Conservation (phyloP, 2,113 vertebrate species). For the Oxyura jamaicensis region DNA sequence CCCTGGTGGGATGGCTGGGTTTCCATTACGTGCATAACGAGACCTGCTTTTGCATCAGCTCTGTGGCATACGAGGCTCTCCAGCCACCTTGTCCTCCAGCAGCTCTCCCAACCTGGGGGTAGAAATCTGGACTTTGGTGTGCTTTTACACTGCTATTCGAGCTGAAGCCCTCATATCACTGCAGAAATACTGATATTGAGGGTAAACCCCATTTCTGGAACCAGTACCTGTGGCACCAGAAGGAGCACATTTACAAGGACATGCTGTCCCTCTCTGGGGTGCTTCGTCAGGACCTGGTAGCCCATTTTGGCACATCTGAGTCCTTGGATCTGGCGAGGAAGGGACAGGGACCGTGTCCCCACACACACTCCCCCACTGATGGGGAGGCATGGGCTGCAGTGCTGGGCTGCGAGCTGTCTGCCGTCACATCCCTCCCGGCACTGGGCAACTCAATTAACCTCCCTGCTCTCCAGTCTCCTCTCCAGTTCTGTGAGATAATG, state of each 20-base stretch:
- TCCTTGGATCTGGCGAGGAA: background rate
- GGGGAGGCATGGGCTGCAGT: background rate
- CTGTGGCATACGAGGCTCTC: background rate
- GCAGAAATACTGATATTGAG: rapidly evolving
- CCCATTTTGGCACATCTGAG: background rate
- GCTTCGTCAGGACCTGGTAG: background rate
- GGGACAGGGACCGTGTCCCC: background rate
- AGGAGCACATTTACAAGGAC: background rate
- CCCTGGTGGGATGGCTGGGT: background rate
- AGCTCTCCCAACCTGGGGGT: background rate
- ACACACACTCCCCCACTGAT: background rate
- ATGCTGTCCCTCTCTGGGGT: background rate
- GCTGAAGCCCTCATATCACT: background rate
- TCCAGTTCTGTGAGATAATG: background rate
- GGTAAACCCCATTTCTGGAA: background rate
- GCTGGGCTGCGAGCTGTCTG: background rate
- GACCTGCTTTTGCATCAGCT: background rate
- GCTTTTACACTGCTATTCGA: background rate
- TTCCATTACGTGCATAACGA: background rate
- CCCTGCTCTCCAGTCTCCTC: background rate
- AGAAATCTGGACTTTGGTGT: background rate
- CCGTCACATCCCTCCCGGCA: background rate
- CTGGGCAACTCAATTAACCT: slow-evolving; percentile 55
- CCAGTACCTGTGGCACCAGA: background rate
- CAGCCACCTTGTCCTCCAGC: background rate